Conservation (phyloP, 1,140 invertebrate genomes). For the Mycetomoellerius zeteki region DNA sequence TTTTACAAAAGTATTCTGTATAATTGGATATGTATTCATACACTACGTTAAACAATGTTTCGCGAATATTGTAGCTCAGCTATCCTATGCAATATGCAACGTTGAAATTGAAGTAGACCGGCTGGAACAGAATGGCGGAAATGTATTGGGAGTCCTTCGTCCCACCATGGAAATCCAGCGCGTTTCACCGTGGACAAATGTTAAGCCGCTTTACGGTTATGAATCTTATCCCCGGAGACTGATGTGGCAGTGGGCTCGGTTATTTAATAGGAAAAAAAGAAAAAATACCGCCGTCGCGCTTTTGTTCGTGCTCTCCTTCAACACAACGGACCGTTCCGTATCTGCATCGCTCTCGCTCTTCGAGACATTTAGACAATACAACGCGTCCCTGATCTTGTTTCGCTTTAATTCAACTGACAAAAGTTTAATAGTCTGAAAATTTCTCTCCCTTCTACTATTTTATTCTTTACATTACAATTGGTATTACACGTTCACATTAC, state of each 20-base stretch:
- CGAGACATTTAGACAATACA: slow-evolving; percentile 49
- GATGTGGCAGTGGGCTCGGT: slow-evolving; percentile 64
- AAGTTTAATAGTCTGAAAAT: slow-evolving; percentile 11
- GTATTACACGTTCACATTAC: background rate
- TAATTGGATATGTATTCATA: slow-evolving; percentile 27
- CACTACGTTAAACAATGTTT: slow-evolving; percentile 23
- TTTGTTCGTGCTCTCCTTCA: slow-evolving; percentile 41
- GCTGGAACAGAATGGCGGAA: slow-evolving; percentile 45
- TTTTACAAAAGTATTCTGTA: slow-evolving; percentile 2
- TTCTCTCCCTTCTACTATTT: background rate
- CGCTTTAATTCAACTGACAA: slow-evolving; percentile 20
- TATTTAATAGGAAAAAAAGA: slow-evolving; percentile 46
- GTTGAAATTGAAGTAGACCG: slow-evolving; percentile 58
- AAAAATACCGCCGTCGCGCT: slow-evolving; percentile 6
- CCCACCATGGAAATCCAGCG: slow-evolving; percentile 1
- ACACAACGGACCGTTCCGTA: slow-evolving; percentile 29
- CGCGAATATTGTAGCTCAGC: slow-evolving; percentile 2
- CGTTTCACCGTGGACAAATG: slow-evolving; percentile 69
- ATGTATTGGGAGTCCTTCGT: slow-evolving; percentile 24
- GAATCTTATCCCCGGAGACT: slow-evolving; percentile 73
- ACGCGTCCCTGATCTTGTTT: slow-evolving; percentile 41
- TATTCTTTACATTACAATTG: background rate
- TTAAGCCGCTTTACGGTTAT: slow-evolving; percentile 73
- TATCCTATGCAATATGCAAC: slow-evolving; percentile 37
- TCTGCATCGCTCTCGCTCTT: slow-evolving; percentile 35